Evolutionary conservation across 2,888 invertebrate genomes (phyloP), one percentile per base, ranked within the genome.

Genomic region (Cheiracanthium punctorium): DNA sequence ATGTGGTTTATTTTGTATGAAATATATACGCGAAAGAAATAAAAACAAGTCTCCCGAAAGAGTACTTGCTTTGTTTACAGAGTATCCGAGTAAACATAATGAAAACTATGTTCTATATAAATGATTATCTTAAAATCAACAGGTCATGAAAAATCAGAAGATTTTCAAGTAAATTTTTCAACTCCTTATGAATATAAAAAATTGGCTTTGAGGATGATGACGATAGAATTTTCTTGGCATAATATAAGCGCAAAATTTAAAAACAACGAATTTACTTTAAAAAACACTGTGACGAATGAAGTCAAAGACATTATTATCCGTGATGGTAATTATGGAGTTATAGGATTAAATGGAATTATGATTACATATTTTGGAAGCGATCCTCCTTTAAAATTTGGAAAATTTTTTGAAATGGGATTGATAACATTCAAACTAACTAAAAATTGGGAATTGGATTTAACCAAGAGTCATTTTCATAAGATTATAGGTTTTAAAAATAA

Each of bases 361-460:
- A 33, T 37, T 33, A 64, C 58, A 58, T 64, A 37, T 37, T 7
- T 7, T 37, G 58, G 52, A 52, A 33, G 64, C 0, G 32, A 32
- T 32, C 74, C 64, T 14, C 74, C 33, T 20, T 8, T 74, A 4
- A 33, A 33, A 70, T 79, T 79, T 48, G 33, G 69, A n/a, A n/a
- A n/a, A 0, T 24, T 14, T 24, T n/a, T 70, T 10, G 24, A 52
- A 32, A 43, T n/a, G 48, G 43, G 24, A 70, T 24, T 32, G 69
- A 37, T 69, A 32, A 1, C 33, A 30, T 48, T 77, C 32, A 48
- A 77, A 69, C 41, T 77, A 43, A 20, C 29, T 17, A 24, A 58
- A 24, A 10, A 2, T 7, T 48, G 43, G 69, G 24, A 52, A 48
- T 48, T 70, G 2, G 69, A 77, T 69, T 77, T 77, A 69, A 33